Conservation (phyloP, 2,888 invertebrate species). For the Tetheella fluctuosa region DNA sequence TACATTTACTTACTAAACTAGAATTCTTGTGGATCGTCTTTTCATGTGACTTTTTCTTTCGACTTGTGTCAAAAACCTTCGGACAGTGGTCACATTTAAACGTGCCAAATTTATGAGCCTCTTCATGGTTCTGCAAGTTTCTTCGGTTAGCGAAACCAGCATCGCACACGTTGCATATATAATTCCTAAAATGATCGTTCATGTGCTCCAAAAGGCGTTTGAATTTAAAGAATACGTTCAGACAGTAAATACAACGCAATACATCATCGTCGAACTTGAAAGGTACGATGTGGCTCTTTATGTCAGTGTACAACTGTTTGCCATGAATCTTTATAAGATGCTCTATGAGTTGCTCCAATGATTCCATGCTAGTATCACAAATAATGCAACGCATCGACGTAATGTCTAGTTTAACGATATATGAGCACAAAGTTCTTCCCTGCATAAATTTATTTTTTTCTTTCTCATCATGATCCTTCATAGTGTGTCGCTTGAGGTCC, state of each 20-base stretch:
- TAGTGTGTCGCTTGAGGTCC: conserved; percentile 52
- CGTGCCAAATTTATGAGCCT: conserved; percentile 54
- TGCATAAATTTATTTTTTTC: conserved; percentile 43
- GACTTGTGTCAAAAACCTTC: conserved; percentile 45
- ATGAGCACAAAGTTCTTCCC: not conserved
- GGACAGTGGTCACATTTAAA: conserved; percentile 57
- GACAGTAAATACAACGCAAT: conserved; percentile 51
- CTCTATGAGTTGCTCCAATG: conserved; percentile 38
- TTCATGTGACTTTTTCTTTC: conserved; percentile 36
- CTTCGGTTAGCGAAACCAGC: conserved; percentile 51
- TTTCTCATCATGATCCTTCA: conserved; percentile 34
- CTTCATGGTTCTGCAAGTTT: conserved; percentile 49
- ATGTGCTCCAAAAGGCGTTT: conserved; percentile 57
- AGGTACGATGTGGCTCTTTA: conserved; percentile 50
- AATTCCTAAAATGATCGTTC: conserved; percentile 57
- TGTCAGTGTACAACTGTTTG: conserved; percentile 40
- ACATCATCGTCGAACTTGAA: conserved; percentile 51
- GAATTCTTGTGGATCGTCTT: conserved; percentile 28
- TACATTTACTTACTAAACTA: conserved; percentile 50
- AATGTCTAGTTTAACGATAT: conserved; percentile 50
- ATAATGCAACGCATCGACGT: conserved; percentile 46
- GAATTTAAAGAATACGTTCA: conserved; percentile 45
- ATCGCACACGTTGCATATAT: conserved; percentile 53
- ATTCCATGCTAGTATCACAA: conserved; percentile 33
- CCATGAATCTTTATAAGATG: conserved; percentile 48